phyloP scores from a whole-genome alignment of 64 coral and sea anemone genomes.

The Actinia tenebrosa region DNA sequence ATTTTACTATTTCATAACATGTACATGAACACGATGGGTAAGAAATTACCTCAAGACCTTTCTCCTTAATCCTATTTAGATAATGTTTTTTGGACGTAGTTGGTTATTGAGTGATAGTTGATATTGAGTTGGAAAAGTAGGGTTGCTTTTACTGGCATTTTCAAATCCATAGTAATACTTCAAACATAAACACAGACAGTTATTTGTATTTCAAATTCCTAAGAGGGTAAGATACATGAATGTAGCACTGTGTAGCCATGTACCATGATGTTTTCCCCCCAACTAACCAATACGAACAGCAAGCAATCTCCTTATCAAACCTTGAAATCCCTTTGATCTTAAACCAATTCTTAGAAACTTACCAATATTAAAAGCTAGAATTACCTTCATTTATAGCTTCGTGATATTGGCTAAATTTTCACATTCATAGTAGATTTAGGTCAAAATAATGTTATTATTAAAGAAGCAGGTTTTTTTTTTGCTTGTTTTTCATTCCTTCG shows the following conservation, averaged over 20 bases:
- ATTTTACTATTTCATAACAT: not conserved
- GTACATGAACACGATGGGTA: not conserved
- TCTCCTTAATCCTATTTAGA: not conserved
- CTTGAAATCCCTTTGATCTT: not conserved
- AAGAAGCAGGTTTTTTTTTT: not conserved
- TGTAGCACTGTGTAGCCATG: not conserved
- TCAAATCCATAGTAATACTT: not conserved
- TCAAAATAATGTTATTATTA: not conserved
- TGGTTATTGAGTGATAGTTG: not conserved
- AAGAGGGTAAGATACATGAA: not conserved
- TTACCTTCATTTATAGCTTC: not conserved
- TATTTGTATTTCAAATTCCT: conserved; percentile 31
- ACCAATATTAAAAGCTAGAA: not conserved
- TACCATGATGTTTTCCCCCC: not conserved
- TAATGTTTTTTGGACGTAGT: not conserved
- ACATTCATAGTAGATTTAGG: not conserved
- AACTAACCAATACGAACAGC: not conserved
- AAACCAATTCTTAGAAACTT: not conserved
- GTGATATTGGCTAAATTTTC: not conserved
- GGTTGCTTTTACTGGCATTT: not conserved
- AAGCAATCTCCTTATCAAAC: not conserved
- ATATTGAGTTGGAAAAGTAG: not conserved
- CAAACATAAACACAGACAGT: not conserved
- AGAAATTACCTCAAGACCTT: not conserved
- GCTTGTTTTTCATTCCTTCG: not conserved